Percentiles rank a stretch among this genome's conserved stretches.
phyloP scores from a whole-genome alignment of 2,113 vertebrate species.

The Tetrax tetrax region DNA sequence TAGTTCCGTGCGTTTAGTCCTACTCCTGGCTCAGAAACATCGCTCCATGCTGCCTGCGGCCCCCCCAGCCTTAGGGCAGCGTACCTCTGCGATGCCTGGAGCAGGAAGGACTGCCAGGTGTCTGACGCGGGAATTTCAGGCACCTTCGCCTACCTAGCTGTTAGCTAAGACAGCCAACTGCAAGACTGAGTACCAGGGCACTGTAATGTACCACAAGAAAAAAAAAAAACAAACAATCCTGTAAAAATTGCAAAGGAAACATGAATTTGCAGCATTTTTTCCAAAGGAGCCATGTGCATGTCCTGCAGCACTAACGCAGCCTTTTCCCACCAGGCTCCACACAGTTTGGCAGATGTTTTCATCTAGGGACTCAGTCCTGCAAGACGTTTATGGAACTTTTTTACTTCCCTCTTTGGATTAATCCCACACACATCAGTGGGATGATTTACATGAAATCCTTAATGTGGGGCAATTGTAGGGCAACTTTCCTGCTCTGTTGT shows the following conservation, averaged over 20 bases:
- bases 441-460: background rate
- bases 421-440: background rate
- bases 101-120: background rate
- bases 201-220: accelerated
- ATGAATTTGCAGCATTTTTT: background rate
- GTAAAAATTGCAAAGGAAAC: background rate
- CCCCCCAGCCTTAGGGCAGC: background rate
- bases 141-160: background rate
- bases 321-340: background rate
- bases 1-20: background rate
- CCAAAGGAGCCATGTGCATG: background rate
- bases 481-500: background rate
- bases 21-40: background rate
- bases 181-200: background rate
- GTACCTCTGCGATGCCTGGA: background rate
- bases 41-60: background rate
- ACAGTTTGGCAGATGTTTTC: background rate
- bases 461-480: background rate
- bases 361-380: background rate
- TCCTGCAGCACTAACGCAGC: background rate
- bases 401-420: background rate
- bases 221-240: too few species aligned
- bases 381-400: background rate
- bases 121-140: background rate
- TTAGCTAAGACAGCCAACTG: background rate